Evolutionary conservation across 2,797 vertebrate species (phyloP).

Genomic region (Sardinella longiceps): DNA sequence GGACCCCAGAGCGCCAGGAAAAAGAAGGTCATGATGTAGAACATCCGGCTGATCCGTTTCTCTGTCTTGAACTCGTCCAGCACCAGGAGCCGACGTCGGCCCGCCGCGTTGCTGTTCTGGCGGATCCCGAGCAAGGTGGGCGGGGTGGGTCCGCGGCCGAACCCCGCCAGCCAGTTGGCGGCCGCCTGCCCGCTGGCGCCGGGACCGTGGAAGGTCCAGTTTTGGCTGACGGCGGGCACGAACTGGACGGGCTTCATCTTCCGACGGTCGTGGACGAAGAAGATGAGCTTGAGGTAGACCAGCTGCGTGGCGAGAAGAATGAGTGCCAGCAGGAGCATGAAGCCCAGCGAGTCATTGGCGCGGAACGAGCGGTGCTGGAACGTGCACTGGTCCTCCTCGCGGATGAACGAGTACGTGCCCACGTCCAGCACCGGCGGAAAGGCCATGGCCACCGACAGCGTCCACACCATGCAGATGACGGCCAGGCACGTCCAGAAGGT

Average conservation of each 20-base stretch:
- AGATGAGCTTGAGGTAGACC: slow-evolving; percentile 99
- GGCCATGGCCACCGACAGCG: slow-evolving; percentile 98
- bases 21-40: slow-evolving; percentile 99
- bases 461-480: slow-evolving; percentile 99
- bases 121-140: slow-evolving; percentile 98
- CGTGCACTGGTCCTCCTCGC: slow-evolving; percentile 98
- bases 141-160: slow-evolving; percentile 96
- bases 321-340: slow-evolving; percentile 98
- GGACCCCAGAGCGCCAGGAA: slow-evolving; percentile 98
- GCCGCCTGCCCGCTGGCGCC: slow-evolving; percentile 98
- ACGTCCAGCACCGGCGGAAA: slow-evolving; percentile 98
- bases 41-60: slow-evolving; percentile 99
- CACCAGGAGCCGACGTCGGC: slow-evolving; percentile 94
- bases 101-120: slow-evolving; percentile 95
- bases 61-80: slow-evolving; percentile 99
- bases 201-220: slow-evolving; percentile 99
- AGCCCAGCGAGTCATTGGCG: slow-evolving; percentile 98
- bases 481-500: slow-evolving; percentile 99
- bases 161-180: slow-evolving; percentile 98
- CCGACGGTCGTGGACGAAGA: slow-evolving; percentile 97
- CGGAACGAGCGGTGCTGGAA: slow-evolving; percentile 99
- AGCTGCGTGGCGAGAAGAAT: slow-evolving; percentile 99
- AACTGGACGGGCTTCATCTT: slow-evolving; percentile 99
- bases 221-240: slow-evolving; percentile 99
- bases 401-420: slow-evolving; percentile 98